Evolutionary conservation across 64 coral and sea anemone species (phyloP), one percentile per base, ranked within the genome.

Genomic region (Hydrozoanthus tunicans): DNA sequence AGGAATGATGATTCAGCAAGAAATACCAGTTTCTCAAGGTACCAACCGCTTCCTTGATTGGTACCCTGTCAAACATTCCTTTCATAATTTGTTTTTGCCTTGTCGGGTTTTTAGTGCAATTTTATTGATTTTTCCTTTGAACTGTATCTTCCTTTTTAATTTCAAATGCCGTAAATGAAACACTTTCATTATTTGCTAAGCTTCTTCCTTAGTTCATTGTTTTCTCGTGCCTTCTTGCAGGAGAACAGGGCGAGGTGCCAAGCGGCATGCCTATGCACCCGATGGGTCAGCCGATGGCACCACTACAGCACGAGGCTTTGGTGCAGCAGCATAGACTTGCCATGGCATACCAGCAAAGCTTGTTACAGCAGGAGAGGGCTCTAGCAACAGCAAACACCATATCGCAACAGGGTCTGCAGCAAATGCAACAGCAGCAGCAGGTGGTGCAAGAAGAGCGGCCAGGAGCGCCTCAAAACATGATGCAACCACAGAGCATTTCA

Each of bases 261-360:
- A 88, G 68, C 74, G 84, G 84, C 14, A 59, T 88, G 23, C 84
- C 69, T 73, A 73, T 88, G 69, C 84, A 88, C 5, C 24, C 84
- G 4, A 88, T 88, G 68, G 84, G 84, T 72, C 84, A 88, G 84
- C 84, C 84, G 51, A 88, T 88, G 84, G 84, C 54, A 74, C 67
- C 84, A 15, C 70, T 88, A 5, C 84, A 88, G 68, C 84, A 88
- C 14, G 84, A 88, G 55, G 57, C 84, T 4, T 51, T 88, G 84
- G 59, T 88, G 68, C 84, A 88, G 56, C 84, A 88, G 55, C 32
- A 43, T 43, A 88, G 84, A 75, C 56, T 88, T 62, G 68, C 69
- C 6, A 53, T 75, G 26, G 69, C 69, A 5, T 74, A 74, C 56
- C 81, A 83, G 8, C 84, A 88, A 74, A 69, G 25, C 84, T 60